Evolutionary conservation across 2,888 invertebrate species (phyloP).

Genomic region (Diaphora mendica): DNA sequence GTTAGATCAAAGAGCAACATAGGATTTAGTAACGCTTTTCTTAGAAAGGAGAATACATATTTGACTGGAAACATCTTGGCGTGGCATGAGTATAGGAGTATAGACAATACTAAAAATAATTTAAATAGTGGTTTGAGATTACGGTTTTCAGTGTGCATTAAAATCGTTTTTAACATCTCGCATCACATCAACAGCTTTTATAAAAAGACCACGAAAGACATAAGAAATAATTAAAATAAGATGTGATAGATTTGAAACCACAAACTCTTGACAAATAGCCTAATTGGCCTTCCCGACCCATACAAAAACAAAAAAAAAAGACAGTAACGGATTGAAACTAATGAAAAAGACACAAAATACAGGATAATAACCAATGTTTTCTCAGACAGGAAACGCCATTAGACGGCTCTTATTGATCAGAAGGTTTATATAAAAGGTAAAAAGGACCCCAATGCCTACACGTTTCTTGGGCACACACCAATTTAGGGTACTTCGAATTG

Average conservation of each 20-base stretch:
- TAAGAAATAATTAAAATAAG: neutral
- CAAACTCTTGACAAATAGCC: neutral
- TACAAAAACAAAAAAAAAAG: neutral
- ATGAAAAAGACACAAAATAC: neutral
- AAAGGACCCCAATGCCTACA: conserved; percentile 11
- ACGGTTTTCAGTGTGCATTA: neutral
- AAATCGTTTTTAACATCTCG: neutral
- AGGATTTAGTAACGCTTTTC: neutral
- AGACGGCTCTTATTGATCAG: conserved; percentile 9
- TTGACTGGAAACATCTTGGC: neutral
- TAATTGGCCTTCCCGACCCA: neutral
- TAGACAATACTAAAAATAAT: conserved; percentile 1
- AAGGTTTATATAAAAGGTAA: conserved; percentile 6
- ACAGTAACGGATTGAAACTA: neutral
- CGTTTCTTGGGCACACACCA: conserved; percentile 14
- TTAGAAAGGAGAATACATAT: neutral
- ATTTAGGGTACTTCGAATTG: conserved; percentile 20
- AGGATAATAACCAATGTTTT: conserved; percentile 1
- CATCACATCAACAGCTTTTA: too few species aligned
- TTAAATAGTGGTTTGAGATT: neutral
- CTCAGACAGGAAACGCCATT: conserved; percentile 7
- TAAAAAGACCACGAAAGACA: too few species aligned
- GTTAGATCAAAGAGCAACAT: neutral
- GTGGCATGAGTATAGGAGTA: neutral
- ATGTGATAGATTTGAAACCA: neutral